Base-by-base conservation (phyloP, 2,113 vertebrate genomes). In the Pontoporia blainvillei region DNA sequence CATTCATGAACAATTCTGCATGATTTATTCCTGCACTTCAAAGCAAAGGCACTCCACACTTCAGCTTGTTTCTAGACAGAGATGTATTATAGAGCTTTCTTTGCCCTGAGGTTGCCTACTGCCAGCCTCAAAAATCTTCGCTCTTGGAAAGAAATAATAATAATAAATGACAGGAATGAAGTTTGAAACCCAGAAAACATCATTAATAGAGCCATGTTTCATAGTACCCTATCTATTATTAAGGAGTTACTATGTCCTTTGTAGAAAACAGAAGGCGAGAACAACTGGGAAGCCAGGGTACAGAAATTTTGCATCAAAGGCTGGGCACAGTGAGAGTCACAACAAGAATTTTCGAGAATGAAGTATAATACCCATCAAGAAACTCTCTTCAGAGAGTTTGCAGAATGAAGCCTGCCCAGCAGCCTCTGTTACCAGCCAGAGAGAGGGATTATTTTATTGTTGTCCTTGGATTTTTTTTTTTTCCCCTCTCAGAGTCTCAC, bases 1-100 rank as follows among this genome's bases (percentile, higher is more conserved):
- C 96, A 97, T 98, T 98, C 97, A 98, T 96, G 92, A 98, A 81
- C 79, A 95, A 75, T 71, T 90, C 97, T 81, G 94, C 94, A 94
- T 97, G 98, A 98, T 96, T 97, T 97, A 98, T 96, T 95, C 94
- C 97, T 91, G 49, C 49, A 87, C 85, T 97, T 97, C 95, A 73
- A 94, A 94, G 96, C 69, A 96, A 97, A 97, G 95, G 86, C 93
- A 89, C 91, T 81, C 86, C 89, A 92, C 76, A 66, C 88, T 92
- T 73, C 94, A 92, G 94, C 88, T 91, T 82, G 36, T 79, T 91
- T 96, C 97, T 97, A 97, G 95, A 97, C 97, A 97, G 95, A 98
- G 93, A 97, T 83, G 39, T 85, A 91, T 87, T 94, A 86, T 27
- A 93, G 84, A 95, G 84, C 81, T 96, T 91, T 94, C 90, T 95